Base-by-base conservation (phyloP, 2,113 vertebrate genomes). In the Brachyistius frenatus region DNA sequence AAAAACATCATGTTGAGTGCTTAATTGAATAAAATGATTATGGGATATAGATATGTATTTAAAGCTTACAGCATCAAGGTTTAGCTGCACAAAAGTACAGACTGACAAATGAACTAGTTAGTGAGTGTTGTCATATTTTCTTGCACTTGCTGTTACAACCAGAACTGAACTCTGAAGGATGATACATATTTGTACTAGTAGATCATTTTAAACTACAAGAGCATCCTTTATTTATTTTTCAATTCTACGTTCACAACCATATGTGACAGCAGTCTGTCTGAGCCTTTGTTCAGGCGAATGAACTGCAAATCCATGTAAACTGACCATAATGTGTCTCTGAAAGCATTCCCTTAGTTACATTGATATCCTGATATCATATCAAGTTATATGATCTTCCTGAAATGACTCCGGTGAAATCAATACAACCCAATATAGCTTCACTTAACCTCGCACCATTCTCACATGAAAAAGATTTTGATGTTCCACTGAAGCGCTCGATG, bases 351-450 rank as follows among this genome's bases (percentile, higher is more conserved):
- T 58, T 70, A 37, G 33, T 65, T 56, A 66, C 69, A 81, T 65
- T 71, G 76, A 78, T 70, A 81, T 57, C 63, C 67, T 55, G 65
- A 80, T 80, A 61, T 85, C 39, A 71, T 70, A 86, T 89, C 70
- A 69, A 49, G 35, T 83, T 86, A 62, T 74, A 68, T 8, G 2
- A 67, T 67, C 85, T 86, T 90, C 83, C 76, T 83, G 83, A 91
- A 90, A 91, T 79, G 75, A 89, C 83, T 81, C 72, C 10, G 1
- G 54, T 62, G 37, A 66, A 86, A 87, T 89, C 88, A 62, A 89
- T 87, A 76, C 30, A 62, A 56, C 62, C 83, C 54, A 60, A 73
- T 78, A 70, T 73, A 75, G 44, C 41, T 58, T 70, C 86, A 73
- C 69, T 82, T 70, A 78, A 50, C 64, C 68, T 65, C 10, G 5